Base-by-base conservation (phyloP, 2,888 invertebrate species). In the Hecatera dysodea region DNA sequence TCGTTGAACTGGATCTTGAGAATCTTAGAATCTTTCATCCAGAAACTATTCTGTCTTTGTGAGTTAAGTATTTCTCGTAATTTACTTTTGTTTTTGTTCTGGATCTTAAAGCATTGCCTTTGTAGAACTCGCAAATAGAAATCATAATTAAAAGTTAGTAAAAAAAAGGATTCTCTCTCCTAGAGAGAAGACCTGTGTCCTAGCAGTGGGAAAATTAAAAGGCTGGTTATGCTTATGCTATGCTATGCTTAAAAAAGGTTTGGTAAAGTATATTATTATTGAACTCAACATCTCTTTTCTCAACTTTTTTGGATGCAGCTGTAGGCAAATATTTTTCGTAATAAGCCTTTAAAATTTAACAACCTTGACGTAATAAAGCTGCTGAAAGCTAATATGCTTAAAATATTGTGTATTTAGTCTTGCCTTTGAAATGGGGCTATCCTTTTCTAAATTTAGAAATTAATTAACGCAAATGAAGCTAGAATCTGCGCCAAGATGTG, bases 1-100 rank as follows among this genome's bases (percentile, higher is more conserved):
- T 48, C 48, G 11, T 46, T 33, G 17, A 44, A 55, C 64, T 65
- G 46, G 64, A 29, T 44, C 42, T 65, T 11, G 29, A 65, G 55
- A 55, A 46, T 17, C 33, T 33, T 44, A 55, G 17, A 65, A 46
- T 29, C 27, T 44, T 3, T 24, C 19, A 33, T 46, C 8, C 8
- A 46, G 55, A 46, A 55, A 46, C 22, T 57, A 48, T 27, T 19
- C 59, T 42, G 24, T 6, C 19, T 8, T 57, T 57, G 22, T 39
- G 15, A 42, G 24, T 22, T 48, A n/a, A n/a, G n/a, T n/a, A 5
- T 50, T 33, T 33, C 7, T 24, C 9, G 9, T 48, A 22, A 22
- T 48, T 4, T 11, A 22, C 11, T 48, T 48, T n/a, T 48, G 1
- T 48, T 48, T 48, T 12, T 0, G 9, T 48, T 44, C 19, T 48